These are phyloP conservation scores for Microcebus ravelobensis DNA, from an alignment of 2,113 vertebrate species.

Conservation along the genomic window DNA sequence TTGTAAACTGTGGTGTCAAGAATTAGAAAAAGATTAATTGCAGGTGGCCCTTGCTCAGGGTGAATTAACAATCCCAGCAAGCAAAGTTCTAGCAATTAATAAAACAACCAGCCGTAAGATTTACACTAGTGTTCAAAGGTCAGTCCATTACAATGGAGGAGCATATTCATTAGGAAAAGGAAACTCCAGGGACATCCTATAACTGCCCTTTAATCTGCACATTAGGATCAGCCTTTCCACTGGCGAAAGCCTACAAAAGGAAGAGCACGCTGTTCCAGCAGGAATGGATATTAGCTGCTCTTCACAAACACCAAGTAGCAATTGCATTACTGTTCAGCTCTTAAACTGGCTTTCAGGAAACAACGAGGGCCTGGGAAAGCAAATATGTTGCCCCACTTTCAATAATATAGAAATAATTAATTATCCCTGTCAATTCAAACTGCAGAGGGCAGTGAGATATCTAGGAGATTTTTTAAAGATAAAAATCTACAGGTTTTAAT, in stretches of 20 bases:
- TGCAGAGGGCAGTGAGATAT: background rate
- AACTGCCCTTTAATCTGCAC: background rate
- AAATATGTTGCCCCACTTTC: background rate
- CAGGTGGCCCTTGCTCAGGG: constrained; percentile 40
- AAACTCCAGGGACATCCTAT: background rate
- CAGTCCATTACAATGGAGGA: constrained; percentile 17
- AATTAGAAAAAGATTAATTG: constrained; percentile 76
- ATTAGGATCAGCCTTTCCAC: background rate
- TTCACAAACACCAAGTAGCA: background rate
- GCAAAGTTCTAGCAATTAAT: constrained; percentile 67
- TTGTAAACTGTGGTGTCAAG: constrained; percentile 62
- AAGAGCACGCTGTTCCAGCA: background rate
- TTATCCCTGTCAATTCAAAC: rapidly evolving
- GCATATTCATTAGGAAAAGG: constrained; percentile 15
- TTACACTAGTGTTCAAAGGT: constrained; percentile 54
- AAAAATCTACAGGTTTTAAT: background rate
- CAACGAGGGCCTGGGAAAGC: background rate
- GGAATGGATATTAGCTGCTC: no score
- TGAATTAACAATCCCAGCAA: constrained; percentile 50
- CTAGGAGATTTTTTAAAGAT: no score
- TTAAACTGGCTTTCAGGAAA: background rate
- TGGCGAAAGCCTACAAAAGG: background rate
- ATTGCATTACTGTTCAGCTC: no score
- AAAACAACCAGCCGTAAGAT: constrained; percentile 39
- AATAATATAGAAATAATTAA: background rate